Evolutionary conservation across 2,888 invertebrate genomes (phyloP).

Genomic region (Napeogenes inachia): DNA sequence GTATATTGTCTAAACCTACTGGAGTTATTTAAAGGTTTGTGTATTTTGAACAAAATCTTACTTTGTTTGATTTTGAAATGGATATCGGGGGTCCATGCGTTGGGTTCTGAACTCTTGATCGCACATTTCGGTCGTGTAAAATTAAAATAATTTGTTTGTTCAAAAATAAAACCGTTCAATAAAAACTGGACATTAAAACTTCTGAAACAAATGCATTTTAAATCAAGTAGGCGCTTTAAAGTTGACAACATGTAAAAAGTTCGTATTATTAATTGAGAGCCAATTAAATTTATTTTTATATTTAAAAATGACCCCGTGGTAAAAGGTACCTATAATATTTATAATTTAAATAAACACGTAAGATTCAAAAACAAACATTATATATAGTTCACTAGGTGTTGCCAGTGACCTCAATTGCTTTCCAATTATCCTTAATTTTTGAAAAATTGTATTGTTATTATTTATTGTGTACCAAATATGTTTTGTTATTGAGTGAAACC

Average conservation of each 20-base stretch:
- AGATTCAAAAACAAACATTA: conserved; percentile 4
- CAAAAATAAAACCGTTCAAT: no score
- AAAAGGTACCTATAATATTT: not conserved
- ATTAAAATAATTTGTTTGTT: not conserved
- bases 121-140: conserved; percentile 48
- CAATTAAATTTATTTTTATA: not conserved
- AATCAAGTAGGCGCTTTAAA: not conserved
- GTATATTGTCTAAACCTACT: not conserved
- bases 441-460: no score
- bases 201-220: not conserved
- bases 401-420: no score
- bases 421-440: no score
- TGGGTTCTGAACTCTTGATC: conserved; percentile 65
- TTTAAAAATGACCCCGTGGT: no score
- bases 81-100: conserved; percentile 66
- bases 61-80: conserved; percentile 64
- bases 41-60: conserved; percentile 32
- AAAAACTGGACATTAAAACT: no score
- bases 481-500: no score
- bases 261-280: not conserved
- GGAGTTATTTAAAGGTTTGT: not conserved
- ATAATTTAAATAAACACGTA: not conserved
- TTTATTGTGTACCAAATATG: no score
- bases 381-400: no score
- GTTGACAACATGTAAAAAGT: not conserved